phyloP scores from a whole-genome alignment of 53 echinoderm and acorn worm species.

The Echinometra lucunter region DNA sequence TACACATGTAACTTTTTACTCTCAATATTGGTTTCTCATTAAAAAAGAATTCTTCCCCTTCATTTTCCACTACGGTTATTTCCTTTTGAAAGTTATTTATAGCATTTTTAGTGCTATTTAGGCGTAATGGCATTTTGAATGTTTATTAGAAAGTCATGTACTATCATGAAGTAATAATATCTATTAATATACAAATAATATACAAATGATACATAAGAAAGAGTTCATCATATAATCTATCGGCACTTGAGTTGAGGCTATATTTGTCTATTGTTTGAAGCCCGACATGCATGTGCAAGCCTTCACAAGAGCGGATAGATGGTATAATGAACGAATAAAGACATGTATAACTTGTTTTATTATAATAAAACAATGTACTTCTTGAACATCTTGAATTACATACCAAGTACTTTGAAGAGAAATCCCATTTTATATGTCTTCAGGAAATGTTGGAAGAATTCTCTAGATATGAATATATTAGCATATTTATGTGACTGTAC shows the following conservation, averaged over 20 bases:
- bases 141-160: neutral
- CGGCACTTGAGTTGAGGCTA: too few species aligned
- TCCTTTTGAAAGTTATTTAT: neutral
- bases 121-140: neutral
- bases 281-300: too few species aligned
- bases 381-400: neutral
- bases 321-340: too few species aligned
- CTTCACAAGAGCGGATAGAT: too few species aligned
- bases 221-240: too few species aligned
- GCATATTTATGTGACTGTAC: slow-evolving; percentile 33
- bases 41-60: neutral
- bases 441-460: neutral
- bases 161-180: neutral
- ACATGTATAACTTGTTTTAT: too few species aligned
- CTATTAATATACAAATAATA: too few species aligned
- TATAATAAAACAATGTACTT: neutral
- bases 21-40: neutral
- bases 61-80: neutral
- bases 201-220: too few species aligned
- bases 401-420: slow-evolving; percentile 4
- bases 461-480: neutral
- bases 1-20: neutral
- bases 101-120: neutral
- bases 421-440: neutral
- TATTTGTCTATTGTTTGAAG: too few species aligned